Evolutionary conservation across 2,113 vertebrate genomes (phyloP).

Genomic region (Pipra filicauda): DNA sequence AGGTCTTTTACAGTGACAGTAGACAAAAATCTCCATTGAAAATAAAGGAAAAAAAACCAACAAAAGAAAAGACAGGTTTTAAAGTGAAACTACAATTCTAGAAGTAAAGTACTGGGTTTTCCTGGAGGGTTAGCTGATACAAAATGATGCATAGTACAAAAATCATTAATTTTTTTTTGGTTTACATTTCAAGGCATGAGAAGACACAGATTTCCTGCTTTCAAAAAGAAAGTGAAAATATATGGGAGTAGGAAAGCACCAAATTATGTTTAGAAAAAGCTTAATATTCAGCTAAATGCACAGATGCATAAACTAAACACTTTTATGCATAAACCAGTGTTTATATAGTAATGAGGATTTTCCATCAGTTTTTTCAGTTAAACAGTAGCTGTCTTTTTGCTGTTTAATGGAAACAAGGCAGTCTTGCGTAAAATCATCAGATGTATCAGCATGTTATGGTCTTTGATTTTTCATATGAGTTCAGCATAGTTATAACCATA

Average conservation of each 20-base stretch:
- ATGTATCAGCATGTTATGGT: neutral
- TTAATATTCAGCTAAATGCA: slow-evolving; percentile 42
- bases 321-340: slow-evolving; percentile 37
- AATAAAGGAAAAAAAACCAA: neutral
- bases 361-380: slow-evolving; percentile 45
- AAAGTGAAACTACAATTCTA: neutral
- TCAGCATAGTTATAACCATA: neutral
- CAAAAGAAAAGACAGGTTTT: neutral
- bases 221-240: slow-evolving; percentile 59
- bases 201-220: slow-evolving; percentile 44
- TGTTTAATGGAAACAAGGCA: slow-evolving; percentile 33
- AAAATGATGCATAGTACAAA: neutral
- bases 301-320: slow-evolving; percentile 62
- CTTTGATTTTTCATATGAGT: slow-evolving; percentile 2
- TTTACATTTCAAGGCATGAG: slow-evolving; percentile 23
- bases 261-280: slow-evolving; percentile 43
- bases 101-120: neutral
- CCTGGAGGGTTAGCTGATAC: neutral
- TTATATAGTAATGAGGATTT: slow-evolving; percentile 47
- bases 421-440: slow-evolving; percentile 6
- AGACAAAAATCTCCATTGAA: neutral
- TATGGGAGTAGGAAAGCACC: slow-evolving; percentile 33
- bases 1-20: neutral
- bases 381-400: slow-evolving; percentile 38
- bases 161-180: neutral